Percentiles rank a stretch among this genome's conserved stretches.
Conservation (phyloP, 2,797 vertebrate genomes). For the Tangara arthus region DNA sequence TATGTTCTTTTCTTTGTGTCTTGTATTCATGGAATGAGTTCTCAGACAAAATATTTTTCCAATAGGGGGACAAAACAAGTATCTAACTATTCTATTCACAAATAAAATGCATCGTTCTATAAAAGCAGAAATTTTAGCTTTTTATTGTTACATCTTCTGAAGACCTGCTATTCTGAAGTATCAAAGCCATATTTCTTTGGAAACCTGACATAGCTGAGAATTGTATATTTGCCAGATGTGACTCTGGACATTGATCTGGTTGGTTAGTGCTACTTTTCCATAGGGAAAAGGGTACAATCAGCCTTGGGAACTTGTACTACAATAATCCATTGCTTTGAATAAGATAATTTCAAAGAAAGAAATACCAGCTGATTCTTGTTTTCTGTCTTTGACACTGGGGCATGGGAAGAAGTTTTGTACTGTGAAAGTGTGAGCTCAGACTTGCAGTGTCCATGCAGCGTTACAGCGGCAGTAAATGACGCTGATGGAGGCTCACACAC, state of each 20-base stretch:
- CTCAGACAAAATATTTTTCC: background rate
- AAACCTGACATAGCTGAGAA: background rate
- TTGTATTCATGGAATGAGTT: background rate
- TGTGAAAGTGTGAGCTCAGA: background rate
- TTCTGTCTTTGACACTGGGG: background rate
- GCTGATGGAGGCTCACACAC: background rate
- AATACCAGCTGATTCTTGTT: background rate
- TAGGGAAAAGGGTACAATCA: background rate
- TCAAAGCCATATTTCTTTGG: background rate
- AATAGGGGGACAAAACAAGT: background rate
- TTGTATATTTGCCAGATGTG: background rate
- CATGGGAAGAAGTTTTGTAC: background rate
- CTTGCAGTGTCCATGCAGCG: rapidly evolving
- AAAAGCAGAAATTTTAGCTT: background rate
- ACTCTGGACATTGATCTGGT: background rate
- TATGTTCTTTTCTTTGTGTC: background rate
- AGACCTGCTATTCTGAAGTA: background rate
- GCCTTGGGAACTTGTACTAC: background rate
- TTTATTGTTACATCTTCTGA: background rate
- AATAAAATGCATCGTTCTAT: background rate
- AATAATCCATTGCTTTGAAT: background rate
- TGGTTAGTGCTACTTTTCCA: background rate
- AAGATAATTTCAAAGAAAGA: background rate
- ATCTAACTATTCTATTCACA: background rate
- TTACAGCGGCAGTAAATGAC: rapidly evolving